Evolutionary conservation across 2,113 vertebrate species (phyloP), one percentile per base, ranked within the genome.

Genomic region (Drymodes brunneopygia): DNA sequence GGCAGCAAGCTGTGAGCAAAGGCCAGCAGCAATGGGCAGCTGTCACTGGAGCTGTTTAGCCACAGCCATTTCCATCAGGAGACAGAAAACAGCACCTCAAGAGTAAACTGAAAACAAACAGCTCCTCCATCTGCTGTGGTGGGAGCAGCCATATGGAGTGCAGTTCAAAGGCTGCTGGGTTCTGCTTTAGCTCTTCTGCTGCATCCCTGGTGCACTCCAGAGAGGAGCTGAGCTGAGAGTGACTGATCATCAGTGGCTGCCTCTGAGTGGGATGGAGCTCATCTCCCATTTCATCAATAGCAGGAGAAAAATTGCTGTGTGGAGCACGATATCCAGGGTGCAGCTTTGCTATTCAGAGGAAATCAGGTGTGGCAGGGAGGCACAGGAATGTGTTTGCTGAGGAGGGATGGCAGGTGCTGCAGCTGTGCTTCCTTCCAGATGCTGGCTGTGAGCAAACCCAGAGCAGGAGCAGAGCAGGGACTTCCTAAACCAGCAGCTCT

Each of bases 101-200:
- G 91, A 94, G 86, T 47, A 88, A 94, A 80, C 71, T 66, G 79
- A 48, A 93, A 96, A 93, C 87, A 88, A 90, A 33, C 44, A 80
- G 75, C 51, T 93, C 11, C 21, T 10, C 96, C 95, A 95, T 95
- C 96, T 95, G 96, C 77, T 90, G 16, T 77, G 78, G 95, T 97
- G 92, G 92, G 95, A 95, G 95, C 66, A 92, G 64, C 95, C 96
- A 94, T 95, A 95, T 94, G 95, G 95, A 94, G 81, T 8, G 25
- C 15, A 54, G 96, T 86, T 94, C 94, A 90, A 67, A 72, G 88
- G 88, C 62, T 85, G 61, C 31, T 75, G 38, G 38, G 38, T 38
- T 38, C 38, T 38, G 38, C 11, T 38, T 38, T 38, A 38, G 11
- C 38, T 38, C 38, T 38, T 38, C 11, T 38, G 38, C 38, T 38